phyloP scores from a whole-genome alignment of 2,113 vertebrate genomes.

The Scolopax mira region DNA sequence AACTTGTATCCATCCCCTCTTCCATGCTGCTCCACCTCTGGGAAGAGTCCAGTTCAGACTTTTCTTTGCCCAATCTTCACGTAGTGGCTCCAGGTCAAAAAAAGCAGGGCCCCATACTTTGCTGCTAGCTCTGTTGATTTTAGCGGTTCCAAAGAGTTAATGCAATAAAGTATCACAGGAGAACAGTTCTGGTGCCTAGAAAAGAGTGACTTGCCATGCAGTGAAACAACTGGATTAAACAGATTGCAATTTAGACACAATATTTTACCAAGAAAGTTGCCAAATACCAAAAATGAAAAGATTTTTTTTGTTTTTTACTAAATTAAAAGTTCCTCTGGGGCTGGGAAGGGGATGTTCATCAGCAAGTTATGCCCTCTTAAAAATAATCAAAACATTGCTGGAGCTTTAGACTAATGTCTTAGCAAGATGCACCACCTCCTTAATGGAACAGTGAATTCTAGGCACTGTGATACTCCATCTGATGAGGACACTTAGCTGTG shows the following conservation, averaged over 20 bases:
- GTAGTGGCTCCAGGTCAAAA: not conserved
- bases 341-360: not conserved
- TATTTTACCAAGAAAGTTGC: not conserved
- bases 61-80: not conserved
- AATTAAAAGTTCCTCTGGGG: not conserved
- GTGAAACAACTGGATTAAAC: not conserved
- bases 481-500: constrained; percentile 41
- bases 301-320: not conserved
- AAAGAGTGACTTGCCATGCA: not conserved
- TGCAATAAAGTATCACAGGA: not conserved
- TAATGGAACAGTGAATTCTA: constrained; percentile 26
- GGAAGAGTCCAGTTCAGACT: not conserved
- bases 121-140: not conserved
- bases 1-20: not conserved
- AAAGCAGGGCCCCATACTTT: not conserved
- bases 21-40: not conserved
- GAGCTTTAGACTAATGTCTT: not conserved
- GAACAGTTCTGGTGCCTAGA: not conserved
- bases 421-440: not conserved
- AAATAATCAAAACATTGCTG: not conserved
- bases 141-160: not conserved
- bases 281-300: not conserved
- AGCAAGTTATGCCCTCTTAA: not conserved
- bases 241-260: not conserved
- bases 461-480: not conserved